Percentiles rank a stretch among this genome's conserved stretches.
Evolutionary conservation across 2,888 invertebrate genomes (phyloP).

Genomic region (Dicyrtoma fusca): DNA sequence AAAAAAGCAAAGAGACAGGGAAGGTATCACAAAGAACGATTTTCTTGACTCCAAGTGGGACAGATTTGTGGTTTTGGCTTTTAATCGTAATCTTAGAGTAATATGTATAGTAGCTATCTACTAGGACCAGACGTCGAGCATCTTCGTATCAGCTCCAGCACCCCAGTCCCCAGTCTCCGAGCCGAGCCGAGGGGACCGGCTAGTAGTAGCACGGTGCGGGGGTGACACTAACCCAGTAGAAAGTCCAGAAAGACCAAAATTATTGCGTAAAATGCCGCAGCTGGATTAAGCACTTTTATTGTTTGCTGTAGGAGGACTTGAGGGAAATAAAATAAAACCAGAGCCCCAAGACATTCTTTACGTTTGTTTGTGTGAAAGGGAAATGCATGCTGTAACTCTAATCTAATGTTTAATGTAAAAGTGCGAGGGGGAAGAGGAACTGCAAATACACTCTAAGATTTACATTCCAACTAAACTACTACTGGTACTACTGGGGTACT

Average conservation of each 20-base stretch:
- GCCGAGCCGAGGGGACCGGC: too few relatives aligned
- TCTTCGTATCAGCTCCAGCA: neutral
- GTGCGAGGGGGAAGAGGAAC: too few relatives aligned
- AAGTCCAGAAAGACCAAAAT: neutral
- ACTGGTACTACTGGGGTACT: too few relatives aligned
- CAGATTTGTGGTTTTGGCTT: conserved; percentile 24
- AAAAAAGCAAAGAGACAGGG: neutral
- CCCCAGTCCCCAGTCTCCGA: too few relatives aligned
- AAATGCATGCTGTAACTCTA: conserved; percentile 6
- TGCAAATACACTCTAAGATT: too few relatives aligned
- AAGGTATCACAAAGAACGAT: conserved; percentile 9
- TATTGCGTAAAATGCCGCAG: conserved; percentile 14
- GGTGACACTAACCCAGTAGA: neutral
- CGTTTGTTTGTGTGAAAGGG: too few relatives aligned
- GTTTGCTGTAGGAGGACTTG: neutral
- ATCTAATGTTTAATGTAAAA: neutral
- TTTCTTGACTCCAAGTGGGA: conserved; percentile 18
- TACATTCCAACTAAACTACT: too few relatives aligned
- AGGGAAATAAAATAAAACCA: conserved; percentile 10
- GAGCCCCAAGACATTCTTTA: neutral
- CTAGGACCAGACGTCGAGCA: neutral
- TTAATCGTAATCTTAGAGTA: neutral
- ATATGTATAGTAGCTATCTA: neutral
- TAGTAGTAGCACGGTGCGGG: neutral
- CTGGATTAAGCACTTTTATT: conserved; percentile 23